Evolutionary conservation across 2,113 vertebrate genomes (phyloP), one percentile per base, ranked within the genome.

Genomic region (Psilopsiagon aymara): DNA sequence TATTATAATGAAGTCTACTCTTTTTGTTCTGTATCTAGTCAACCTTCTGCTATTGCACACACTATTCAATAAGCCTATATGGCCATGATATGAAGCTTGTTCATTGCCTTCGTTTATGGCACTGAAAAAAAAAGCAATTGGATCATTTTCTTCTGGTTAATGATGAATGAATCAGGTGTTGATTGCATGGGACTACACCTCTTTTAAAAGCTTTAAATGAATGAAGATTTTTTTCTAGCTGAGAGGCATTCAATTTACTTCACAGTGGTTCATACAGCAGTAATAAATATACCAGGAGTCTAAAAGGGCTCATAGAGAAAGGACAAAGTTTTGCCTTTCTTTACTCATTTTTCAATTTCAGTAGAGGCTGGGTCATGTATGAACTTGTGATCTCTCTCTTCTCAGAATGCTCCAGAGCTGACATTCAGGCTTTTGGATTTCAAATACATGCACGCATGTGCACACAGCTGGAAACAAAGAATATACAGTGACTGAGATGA

Each of bases 151-250:
- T 93, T 77, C 57, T 88, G 12, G 66, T 89, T 94, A 92, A 80
- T 46, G 31, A 62, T 86, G 27, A 92, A 67, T 69, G 33, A 71
- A 82, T 92, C 53, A 81, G 79, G 33, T 92, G 46, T 85, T 76
- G 52, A 90, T 52, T 92, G 57, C 7, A 23, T 29, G 19, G 37
- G 44, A 75, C 69, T 28, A 5, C 23, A 86, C 60, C 60, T 93
- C 80, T 91, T 46, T 10, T 10, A 95, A 95, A 60, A 93, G 55
- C 63, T 96, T 80, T 97, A 95, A 95, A 94, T 89, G 85, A 88
- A 94, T 68, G 57, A 87, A 90, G 71, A 91, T 93, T 94, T 97
- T 97, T 92, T 62, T 95, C 18, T 90, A 94, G 57, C 57, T 95
- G 91, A 94, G 71, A 91, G 75, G 62, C 62, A 75, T 63, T 87